These are phyloP conservation scores for Tetragonisca angustula DNA, from an alignment of 2,888 invertebrate species.

Conservation along the genomic window DNA sequence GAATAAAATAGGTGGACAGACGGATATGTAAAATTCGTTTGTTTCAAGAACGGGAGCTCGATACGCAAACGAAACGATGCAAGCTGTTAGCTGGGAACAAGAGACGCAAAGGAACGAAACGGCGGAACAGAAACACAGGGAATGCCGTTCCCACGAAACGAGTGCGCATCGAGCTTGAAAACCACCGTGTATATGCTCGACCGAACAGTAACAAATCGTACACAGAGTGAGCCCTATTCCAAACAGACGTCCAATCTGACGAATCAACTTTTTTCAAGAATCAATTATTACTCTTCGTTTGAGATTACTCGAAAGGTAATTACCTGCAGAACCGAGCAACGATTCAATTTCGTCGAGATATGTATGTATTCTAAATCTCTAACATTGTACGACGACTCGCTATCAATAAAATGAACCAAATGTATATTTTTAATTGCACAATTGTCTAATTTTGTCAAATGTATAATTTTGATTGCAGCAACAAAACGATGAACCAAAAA, in stretches of 20 bases:
- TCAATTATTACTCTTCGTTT: neutral
- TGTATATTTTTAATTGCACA: no score
- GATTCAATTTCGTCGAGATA: neutral
- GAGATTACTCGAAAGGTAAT: neutral
- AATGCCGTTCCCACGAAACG: slow-evolving; percentile 56
- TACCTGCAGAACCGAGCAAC: no score
- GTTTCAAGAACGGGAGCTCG: neutral
- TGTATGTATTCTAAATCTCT: neutral
- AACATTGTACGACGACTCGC: neutral
- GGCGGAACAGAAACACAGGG: slow-evolving; percentile 42
- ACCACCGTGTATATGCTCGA: slow-evolving; percentile 26
- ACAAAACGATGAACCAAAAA: neutral
- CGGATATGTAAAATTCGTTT: neutral
- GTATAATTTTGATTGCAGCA: neutral
- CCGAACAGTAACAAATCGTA: slow-evolving; percentile 43
- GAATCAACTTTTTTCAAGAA: neutral
- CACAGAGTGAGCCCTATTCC: slow-evolving; percentile 37
- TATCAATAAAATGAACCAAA: neutral
- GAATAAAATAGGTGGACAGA: neutral
- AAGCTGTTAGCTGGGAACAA: slow-evolving; percentile 4
- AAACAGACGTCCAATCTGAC: neutral
- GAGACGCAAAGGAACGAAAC: neutral
- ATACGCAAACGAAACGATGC: neutral
- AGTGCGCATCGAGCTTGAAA: slow-evolving; percentile 38
- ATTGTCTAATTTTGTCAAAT: no score